Conservation (phyloP, 2,888 invertebrate species). For the Drosophila anceps region DNA sequence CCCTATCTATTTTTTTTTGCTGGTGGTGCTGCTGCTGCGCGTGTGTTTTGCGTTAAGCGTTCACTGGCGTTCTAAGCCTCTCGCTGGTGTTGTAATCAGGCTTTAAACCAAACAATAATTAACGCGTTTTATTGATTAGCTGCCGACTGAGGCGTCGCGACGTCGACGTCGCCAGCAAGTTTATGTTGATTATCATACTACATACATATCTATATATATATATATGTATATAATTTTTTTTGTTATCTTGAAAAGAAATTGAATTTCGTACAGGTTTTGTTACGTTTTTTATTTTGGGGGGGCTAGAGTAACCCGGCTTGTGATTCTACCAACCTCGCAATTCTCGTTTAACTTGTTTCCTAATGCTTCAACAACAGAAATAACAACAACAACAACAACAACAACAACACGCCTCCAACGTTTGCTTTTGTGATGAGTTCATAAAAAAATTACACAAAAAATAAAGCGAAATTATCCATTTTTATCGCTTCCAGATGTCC, state of each 20-base stretch:
- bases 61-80: slow-evolving; percentile 69
- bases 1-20: neutral
- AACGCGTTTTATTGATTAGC: slow-evolving; percentile 67
- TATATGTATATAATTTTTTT: neutral
- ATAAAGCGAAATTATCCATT: slow-evolving; percentile 23
- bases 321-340: slow-evolving; percentile 20
- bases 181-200: slow-evolving; percentile 25
- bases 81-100: slow-evolving; percentile 67
- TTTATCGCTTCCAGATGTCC: slow-evolving; percentile 6
- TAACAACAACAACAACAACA: slow-evolving; percentile 5
- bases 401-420: slow-evolving; percentile 4
- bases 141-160: slow-evolving; percentile 24
- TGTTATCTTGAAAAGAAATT: slow-evolving; percentile 48
- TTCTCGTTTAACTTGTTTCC: slow-evolving; percentile 70
- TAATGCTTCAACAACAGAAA: slow-evolving; percentile 8
- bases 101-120: slow-evolving; percentile 80
- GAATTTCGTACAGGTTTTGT: slow-evolving; percentile 57
- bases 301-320: slow-evolving; percentile 5
- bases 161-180: slow-evolving; percentile 14
- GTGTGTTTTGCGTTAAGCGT: slow-evolving; percentile 66
- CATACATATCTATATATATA: neutral
- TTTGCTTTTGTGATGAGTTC: slow-evolving; percentile 44
- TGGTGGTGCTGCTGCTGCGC: slow-evolving; percentile 13
- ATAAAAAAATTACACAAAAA: slow-evolving; percentile 21
- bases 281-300: slow-evolving; percentile 12